phyloP scores from a whole-genome alignment of 2,797 vertebrate genomes.

The Pantherophis vulpinus region DNA sequence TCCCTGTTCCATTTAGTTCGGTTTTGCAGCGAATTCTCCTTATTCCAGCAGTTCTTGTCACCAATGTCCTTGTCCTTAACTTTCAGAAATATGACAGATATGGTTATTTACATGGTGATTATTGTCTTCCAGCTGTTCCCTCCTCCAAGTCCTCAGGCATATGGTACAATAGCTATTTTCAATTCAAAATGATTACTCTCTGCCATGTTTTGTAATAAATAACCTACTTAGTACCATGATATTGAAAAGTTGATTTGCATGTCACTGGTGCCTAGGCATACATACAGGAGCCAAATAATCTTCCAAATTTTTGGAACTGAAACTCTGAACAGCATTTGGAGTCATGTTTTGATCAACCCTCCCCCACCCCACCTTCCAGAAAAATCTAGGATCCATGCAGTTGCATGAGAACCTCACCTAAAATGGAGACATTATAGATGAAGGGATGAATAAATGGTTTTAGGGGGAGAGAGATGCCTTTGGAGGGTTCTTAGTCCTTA shows the following conservation, averaged over 20 bases:
- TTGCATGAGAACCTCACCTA: neutral
- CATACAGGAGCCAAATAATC: neutral
- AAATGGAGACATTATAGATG: neutral
- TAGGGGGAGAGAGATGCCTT: neutral
- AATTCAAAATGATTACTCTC: slow-evolving; percentile 22
- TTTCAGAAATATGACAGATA: slow-evolving; percentile 32
- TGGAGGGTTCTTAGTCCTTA: neutral
- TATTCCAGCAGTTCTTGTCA: slow-evolving; percentile 20
- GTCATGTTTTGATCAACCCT: neutral
- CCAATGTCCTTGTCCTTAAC: slow-evolving; percentile 16
- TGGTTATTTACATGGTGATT: slow-evolving; percentile 25
- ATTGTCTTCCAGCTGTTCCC: slow-evolving; percentile 27
- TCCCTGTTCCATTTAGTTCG: neutral
- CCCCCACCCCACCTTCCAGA: too few relatives aligned
- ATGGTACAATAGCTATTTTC: slow-evolving; percentile 23
- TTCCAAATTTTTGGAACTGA: neutral
- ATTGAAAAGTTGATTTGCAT: slow-evolving; percentile 7
- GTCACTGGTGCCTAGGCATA: neutral
- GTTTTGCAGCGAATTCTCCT: neutral
- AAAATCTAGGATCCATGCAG: neutral
- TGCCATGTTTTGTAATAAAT: slow-evolving; percentile 9
- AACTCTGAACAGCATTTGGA: neutral
- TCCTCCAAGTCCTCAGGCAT: neutral
- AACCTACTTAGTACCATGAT: slow-evolving; percentile 23
- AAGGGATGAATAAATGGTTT: neutral